Base-by-base conservation (phyloP, 2,888 invertebrate species). In the Cryptus armator region DNA sequence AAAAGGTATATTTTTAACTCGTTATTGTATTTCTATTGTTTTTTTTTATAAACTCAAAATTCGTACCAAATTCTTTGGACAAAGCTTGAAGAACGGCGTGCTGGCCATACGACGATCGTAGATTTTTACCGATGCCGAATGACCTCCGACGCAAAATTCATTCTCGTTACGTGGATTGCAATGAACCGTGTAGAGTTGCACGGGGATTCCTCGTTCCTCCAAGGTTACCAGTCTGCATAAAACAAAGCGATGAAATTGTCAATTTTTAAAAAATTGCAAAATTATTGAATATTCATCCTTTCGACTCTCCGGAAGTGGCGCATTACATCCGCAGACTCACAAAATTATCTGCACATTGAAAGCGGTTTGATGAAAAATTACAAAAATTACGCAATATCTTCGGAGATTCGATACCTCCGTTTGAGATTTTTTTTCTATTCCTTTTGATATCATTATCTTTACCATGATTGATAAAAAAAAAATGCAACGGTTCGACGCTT, bases 141-240 rank as follows among this genome's bases (percentile, higher is more conserved):
- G 95, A 0, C 99, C 99, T 74, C 97, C 96, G 19, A 99, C 96
- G 89, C 97, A 96, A 93, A 98, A 97, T 94, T 98, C 97, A 76
- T 96, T 94, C 12, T 96, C 95, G 89, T 96, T 96, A 44, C 96
- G 93, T 0, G 99, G 99, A 95, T 99, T 97, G 6, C 96, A 96
- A 89, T 97, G 96, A 91, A 99, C 97, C 93, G 98, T 98, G 94
- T 98, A 99, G 84, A 99, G 94, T n/a, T 97, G 96, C 6, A 98
- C 95, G 89, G 96, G 95, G 72, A 94, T 92, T n/a, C 95, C 94
- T 75, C 95, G 95, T 79, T 95, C 95, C 86, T 94, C 95, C 7
- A 96, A 95, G 83, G 94, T 94, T 85, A 96, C 94, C 85, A 96
- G 89, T 88, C 96, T 96, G 37, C 37, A 37, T 4, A 37, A 37